Percentiles rank a stretch among this genome's conserved stretches.
phyloP scores from a whole-genome alignment of 2,797 vertebrate species.

The Rhynchonycteris naso region DNA sequence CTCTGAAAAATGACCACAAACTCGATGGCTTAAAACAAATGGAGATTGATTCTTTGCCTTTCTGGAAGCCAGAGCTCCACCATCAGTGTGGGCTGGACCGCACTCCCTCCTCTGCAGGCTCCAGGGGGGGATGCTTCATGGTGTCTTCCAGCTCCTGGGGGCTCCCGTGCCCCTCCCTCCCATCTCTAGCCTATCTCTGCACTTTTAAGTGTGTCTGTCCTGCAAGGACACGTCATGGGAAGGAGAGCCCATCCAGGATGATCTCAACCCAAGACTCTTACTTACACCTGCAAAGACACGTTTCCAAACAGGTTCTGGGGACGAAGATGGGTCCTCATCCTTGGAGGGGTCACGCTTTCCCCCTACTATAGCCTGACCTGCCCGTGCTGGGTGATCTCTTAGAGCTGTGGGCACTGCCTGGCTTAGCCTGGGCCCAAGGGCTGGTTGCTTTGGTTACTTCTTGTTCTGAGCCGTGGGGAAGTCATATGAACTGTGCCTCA shows the following conservation, averaged over 20 bases:
- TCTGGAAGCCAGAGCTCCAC: neutral
- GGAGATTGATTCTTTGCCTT: accelerated
- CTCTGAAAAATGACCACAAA: neutral
- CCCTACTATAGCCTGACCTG: no score
- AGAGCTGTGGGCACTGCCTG: no score
- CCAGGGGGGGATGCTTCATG: accelerated
- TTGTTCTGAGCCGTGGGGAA: neutral
- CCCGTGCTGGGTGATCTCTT: no score
- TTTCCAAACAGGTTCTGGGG: no score
- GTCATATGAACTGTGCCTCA: neutral
- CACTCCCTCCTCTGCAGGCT: neutral
- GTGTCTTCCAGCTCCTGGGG: neutral
- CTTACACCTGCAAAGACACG: no score
- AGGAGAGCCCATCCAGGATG: neutral
- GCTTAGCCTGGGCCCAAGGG: neutral
- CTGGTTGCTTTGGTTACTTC: neutral
- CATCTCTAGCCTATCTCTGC: neutral
- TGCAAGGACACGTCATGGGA: neutral
- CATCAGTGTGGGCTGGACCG: accelerated
- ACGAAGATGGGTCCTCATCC: no score
- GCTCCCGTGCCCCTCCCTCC: neutral
- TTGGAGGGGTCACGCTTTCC: no score
- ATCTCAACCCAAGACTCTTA: neutral
- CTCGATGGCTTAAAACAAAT: neutral
- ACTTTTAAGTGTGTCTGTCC: neutral